These are phyloP conservation scores for Anthoscopus minutus DNA, from an alignment of 2,113 vertebrate genomes.

Conservation along the genomic window DNA sequence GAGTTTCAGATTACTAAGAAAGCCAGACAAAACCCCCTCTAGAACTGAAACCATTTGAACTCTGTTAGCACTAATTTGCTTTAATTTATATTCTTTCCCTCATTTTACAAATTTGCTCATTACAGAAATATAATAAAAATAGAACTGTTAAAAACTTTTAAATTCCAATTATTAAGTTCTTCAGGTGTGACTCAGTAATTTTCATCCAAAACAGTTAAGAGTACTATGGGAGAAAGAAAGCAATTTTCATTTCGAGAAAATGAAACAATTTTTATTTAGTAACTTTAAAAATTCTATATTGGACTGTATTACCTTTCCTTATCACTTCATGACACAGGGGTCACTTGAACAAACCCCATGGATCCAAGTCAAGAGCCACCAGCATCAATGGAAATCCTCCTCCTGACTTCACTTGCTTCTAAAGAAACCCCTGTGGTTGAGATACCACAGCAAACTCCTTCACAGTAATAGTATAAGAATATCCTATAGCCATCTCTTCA, in stretches of 20 bases:
- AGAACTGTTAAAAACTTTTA: neutral
- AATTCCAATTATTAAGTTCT: neutral
- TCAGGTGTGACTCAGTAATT: neutral
- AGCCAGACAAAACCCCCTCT: neutral
- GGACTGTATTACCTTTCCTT: neutral
- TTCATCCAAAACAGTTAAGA: neutral
- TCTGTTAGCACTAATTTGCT: neutral
- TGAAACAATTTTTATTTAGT: neutral
- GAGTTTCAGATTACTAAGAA: neutral
- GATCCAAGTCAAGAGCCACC: neutral
- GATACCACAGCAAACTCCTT: neutral
- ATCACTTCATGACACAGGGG: neutral
- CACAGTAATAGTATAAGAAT: neutral
- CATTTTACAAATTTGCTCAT: neutral
- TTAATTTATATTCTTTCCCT: neutral
- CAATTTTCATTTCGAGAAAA: neutral
- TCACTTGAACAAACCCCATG: neutral
- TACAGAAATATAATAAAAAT: neutral
- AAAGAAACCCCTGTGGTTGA: neutral
- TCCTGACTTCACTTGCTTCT: neutral
- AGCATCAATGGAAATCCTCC: neutral
- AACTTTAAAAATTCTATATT: neutral
- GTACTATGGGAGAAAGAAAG: neutral
- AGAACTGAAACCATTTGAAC: neutral
- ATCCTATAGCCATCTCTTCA: neutral